phyloP scores from a whole-genome alignment of 2,888 invertebrate species.

The Brenthis daphne region DNA sequence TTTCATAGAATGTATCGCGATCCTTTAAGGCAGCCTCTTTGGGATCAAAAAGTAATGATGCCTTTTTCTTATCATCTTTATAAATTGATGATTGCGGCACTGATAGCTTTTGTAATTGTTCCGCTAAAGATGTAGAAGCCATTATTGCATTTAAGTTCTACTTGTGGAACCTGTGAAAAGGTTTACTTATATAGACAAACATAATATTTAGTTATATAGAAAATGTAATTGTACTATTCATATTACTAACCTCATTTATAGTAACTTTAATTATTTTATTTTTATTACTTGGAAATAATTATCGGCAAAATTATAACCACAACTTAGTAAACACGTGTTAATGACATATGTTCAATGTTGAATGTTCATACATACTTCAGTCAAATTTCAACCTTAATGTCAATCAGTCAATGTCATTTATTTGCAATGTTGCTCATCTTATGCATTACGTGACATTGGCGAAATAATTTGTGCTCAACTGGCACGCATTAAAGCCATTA shows the following conservation, averaged over 20 bases:
- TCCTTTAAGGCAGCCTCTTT: slow-evolving; percentile 94
- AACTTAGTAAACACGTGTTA: too few relatives aligned
- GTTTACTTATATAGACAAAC: background rate
- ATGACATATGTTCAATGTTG: too few relatives aligned
- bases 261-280: too few relatives aligned
- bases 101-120: slow-evolving; percentile 88
- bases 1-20: slow-evolving; percentile 91
- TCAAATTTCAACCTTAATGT: too few relatives aligned
- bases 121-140: slow-evolving; percentile 87
- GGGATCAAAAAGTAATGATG: slow-evolving; percentile 94
- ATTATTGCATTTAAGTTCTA: slow-evolving; percentile 44
- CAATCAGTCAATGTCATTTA: too few relatives aligned
- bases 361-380: too few relatives aligned
- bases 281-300: too few relatives aligned
- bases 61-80: slow-evolving; percentile 85
- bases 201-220: background rate
- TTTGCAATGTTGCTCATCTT: too few relatives aligned
- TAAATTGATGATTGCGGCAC: slow-evolving; percentile 88
- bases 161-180: slow-evolving; percentile 7
- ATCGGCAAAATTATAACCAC: too few relatives aligned
- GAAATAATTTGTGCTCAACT: too few relatives aligned
- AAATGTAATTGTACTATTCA: background rate
- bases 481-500: too few relatives aligned
- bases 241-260: background rate
- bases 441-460: too few relatives aligned